Base-by-base conservation (phyloP, 2,888 invertebrate genomes). In the Drosophila mimica region DNA sequence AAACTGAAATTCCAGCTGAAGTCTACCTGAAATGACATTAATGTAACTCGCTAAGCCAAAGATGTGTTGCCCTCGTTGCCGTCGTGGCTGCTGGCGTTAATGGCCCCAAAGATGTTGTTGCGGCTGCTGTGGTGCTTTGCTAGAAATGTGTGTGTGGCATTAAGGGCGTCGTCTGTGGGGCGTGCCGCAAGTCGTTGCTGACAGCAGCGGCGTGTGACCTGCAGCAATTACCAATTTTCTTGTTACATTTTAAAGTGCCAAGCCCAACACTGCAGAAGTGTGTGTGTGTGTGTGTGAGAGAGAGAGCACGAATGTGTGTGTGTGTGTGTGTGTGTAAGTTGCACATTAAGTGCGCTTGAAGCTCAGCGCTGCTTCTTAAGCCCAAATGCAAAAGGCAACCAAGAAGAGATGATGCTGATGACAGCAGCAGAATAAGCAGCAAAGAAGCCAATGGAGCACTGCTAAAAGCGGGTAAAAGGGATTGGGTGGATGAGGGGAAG, bases 201-300 rank as follows among this genome's bases (percentile, higher is more conserved):
- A 64, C 76, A 76, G 69, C 74, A 78, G 67, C 59, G 68, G 75
- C 79, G 66, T 79, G 76, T 85, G 88, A 86, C 89, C 86, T 83
- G 78, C 76, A 77, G 84, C 87, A 87, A 87, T 87, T 87, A 87
- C 89, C 87, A 87, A 87, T 89, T 88, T 86, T 79, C 82, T 82
- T 82, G 83, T 81, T 79, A 76, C 83, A 79, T 67, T 85, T 82
- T 78, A 81, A 85, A 82, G 80, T 62, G 71, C 68, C 74, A 31
- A 46, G 46, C 25, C 46, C 25, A 46, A 15, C 46, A 11, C 46
- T 54, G 30, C 38, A 20, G 4, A 8, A 30, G 7, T n/a, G 30
- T 15, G 34, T 9, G 25, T n/a, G 13, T 31, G 51, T 17, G 13
- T 8, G 31, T n/a, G n/a, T 20, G 40, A 11, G 34, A 11, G 36